Percentiles rank a stretch among this genome's conserved stretches.
Evolutionary conservation across 2,113 vertebrate genomes (phyloP).

Genomic region (Gymnobelideus leadbeateri): DNA sequence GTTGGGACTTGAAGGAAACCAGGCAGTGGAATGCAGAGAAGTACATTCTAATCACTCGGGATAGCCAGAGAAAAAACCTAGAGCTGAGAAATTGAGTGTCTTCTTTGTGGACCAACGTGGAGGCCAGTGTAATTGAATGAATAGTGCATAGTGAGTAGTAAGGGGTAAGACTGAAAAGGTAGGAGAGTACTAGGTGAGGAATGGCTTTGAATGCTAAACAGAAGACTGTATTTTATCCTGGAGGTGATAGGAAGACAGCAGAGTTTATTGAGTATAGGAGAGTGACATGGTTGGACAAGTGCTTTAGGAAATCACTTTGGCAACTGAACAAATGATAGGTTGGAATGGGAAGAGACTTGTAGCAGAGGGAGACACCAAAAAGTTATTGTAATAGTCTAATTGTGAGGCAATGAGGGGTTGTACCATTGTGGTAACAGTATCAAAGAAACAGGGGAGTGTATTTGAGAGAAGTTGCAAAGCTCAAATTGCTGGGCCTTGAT

Average conservation of each 20-base stretch:
- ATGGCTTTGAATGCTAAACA: background rate
- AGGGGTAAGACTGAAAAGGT: background rate
- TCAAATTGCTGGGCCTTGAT: background rate
- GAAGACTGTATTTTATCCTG: background rate
- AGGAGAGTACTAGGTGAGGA: background rate
- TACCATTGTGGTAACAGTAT: background rate
- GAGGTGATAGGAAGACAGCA: background rate
- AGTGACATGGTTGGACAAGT: background rate
- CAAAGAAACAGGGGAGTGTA: background rate
- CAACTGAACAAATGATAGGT: background rate
- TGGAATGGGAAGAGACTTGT: too few relatives aligned
- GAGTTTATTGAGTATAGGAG: background rate
- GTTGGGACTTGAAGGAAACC: background rate
- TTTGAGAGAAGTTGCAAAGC: background rate
- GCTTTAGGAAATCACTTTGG: background rate
- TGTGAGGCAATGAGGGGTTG: background rate
- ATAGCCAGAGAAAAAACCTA: background rate
- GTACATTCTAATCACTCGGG: background rate
- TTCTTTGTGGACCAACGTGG: background rate
- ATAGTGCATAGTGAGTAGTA: background rate
- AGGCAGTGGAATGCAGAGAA: background rate
- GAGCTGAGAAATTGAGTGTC: background rate
- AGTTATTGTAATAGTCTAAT: background rate
- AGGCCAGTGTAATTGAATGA: background rate
- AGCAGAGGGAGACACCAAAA: background rate